Conservation (phyloP, 2,888 invertebrate genomes). For the Spialia ferax region DNA sequence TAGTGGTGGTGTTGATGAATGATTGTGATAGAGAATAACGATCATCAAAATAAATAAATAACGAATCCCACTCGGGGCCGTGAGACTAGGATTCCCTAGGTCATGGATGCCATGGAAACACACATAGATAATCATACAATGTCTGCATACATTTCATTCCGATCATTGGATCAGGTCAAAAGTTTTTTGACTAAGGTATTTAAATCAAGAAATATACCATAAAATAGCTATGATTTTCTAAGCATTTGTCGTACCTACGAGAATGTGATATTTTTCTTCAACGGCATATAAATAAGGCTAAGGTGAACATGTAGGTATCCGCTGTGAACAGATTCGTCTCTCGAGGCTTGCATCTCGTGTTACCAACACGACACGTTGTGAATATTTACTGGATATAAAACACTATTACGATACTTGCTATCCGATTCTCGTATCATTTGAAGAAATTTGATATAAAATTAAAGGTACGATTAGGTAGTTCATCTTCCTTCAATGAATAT, state of each 20-base stretch:
- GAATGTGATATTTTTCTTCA: constrained; percentile 70
- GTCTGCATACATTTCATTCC: no score
- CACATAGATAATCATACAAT: no score
- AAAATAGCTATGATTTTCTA: background rate
- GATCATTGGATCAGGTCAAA: no score
- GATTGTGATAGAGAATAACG: no score
- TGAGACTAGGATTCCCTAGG: no score
- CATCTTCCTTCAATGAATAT: no score
- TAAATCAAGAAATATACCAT: background rate
- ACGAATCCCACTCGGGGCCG: no score
- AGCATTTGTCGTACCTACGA: constrained; percentile 49
- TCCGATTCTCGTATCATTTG: background rate
- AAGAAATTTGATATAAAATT: background rate
- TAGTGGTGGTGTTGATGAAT: no score
- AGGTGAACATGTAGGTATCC: constrained; percentile 65
- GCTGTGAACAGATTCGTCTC: constrained; percentile 71
- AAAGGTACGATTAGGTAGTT: no score
- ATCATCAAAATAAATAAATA: no score
- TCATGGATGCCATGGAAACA: no score
- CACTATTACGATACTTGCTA: background rate
- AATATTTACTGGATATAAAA: constrained; percentile 56
- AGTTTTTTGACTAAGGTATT: no score
- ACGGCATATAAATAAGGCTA: constrained; percentile 74
- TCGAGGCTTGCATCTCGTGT: constrained; percentile 79
- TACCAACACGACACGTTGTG: constrained; percentile 72